A percentile compares a stretch with the other conserved stretches of the same genome.
These are phyloP conservation scores for Ptychodera flava DNA, from an alignment of 35 echinoderm and acorn worm genomes.

Conservation along the genomic window DNA sequence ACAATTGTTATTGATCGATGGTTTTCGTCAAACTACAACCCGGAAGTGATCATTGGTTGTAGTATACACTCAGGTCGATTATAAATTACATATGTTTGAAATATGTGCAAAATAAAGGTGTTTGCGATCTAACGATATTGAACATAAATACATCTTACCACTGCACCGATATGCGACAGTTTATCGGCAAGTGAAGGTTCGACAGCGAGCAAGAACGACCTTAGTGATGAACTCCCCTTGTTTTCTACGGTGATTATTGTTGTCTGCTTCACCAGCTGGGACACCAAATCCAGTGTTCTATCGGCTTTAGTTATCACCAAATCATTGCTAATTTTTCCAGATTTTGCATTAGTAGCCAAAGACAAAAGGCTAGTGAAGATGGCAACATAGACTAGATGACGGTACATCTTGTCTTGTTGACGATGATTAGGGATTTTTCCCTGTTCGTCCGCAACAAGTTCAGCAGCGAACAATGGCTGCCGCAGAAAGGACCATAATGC, in stretches of 20 bases:
- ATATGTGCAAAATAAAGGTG: too few species aligned
- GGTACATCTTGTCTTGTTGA: not conserved
- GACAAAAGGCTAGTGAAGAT: not conserved
- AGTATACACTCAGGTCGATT: too few species aligned
- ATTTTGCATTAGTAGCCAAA: slow-evolving; percentile 26
- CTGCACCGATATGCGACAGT: slow-evolving; percentile 53
- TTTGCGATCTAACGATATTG: too few species aligned
- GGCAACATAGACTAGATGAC: not conserved
- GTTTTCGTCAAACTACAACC: too few species aligned
- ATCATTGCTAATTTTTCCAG: slow-evolving; percentile 49
- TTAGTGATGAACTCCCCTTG: slow-evolving; percentile 30
- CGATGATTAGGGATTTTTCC: not conserved
- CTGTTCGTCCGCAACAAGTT: not conserved
- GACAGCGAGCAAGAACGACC: slow-evolving; percentile 58
- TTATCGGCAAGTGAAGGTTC: slow-evolving; percentile 51
- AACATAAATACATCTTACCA: too few species aligned
- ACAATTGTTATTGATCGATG: too few species aligned
- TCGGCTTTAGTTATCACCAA: slow-evolving; percentile 80
- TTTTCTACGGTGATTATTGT: slow-evolving; percentile 53
- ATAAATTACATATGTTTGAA: too few species aligned
- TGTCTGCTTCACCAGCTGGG: slow-evolving; percentile 83
- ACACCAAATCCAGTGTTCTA: slow-evolving; percentile 70
- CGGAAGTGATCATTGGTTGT: too few species aligned
- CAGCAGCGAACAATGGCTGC: not conserved
- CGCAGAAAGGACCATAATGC: not conserved